phyloP scores from a whole-genome alignment of 2,113 vertebrate genomes.

The Naja naja region DNA sequence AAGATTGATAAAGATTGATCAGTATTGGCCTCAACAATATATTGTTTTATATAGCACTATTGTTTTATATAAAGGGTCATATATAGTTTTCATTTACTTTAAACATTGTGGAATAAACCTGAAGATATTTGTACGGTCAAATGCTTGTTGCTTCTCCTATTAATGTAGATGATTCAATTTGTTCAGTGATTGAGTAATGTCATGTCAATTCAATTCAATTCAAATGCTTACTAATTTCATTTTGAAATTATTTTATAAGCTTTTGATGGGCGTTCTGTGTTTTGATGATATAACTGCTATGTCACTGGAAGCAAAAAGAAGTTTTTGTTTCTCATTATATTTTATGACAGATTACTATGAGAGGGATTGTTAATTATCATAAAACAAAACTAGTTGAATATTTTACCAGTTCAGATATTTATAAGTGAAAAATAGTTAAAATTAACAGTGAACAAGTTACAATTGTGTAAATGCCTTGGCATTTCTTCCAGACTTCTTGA shows the following conservation, averaged over 20 bases:
- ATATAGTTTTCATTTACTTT: background rate
- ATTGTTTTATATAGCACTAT: background rate
- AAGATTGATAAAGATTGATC: background rate
- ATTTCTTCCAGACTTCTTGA: background rate
- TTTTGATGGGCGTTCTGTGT: background rate
- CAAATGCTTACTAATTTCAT: background rate
- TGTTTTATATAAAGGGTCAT: background rate
- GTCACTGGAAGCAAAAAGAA: background rate
- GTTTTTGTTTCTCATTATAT: background rate
- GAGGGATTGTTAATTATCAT: background rate
- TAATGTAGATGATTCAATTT: background rate
- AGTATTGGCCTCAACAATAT: background rate
- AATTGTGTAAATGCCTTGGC: background rate
- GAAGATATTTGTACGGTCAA: background rate
- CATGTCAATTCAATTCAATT: background rate
- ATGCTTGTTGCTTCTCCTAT: background rate
- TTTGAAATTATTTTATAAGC: background rate
- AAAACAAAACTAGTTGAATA: background rate
- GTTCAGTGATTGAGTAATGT: background rate
- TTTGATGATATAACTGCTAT: background rate
- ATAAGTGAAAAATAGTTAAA: background rate
- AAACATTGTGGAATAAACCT: background rate
- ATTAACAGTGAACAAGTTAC: background rate
- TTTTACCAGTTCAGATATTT: background rate
- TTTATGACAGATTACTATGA: background rate